Percentiles rank a stretch among this genome's conserved stretches.
Conservation (phyloP, 2,797 vertebrate genomes). For the Crenichthys baileyi region DNA sequence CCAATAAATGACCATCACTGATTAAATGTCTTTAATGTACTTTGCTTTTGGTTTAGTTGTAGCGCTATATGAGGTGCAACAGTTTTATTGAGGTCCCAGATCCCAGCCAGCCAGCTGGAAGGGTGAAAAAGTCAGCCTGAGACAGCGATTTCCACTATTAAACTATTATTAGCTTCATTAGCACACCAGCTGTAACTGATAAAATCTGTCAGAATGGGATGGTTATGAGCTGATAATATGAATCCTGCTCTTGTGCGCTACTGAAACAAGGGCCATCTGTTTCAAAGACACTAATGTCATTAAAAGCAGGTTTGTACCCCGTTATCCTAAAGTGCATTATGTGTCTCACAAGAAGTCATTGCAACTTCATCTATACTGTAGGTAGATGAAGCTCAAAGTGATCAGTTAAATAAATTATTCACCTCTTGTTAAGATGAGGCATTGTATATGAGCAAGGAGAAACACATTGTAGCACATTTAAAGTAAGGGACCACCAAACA, state of each 20-base stretch:
- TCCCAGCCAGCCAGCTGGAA: constrained; percentile 4
- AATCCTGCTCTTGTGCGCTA: neutral
- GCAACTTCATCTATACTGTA: neutral
- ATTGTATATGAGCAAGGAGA: neutral
- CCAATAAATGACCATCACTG: neutral
- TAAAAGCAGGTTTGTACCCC: constrained; percentile 5
- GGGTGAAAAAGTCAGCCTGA: constrained; percentile 9
- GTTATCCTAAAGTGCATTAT: constrained; percentile 6
- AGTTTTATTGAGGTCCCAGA: neutral
- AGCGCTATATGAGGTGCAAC: neutral
- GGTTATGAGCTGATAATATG: constrained; percentile 7
- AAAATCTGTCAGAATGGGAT: constrained; percentile 16
- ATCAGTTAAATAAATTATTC: constrained; percentile 1
- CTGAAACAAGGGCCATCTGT: constrained; percentile 18
- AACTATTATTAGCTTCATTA: constrained; percentile 24
- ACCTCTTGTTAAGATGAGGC: neutral
- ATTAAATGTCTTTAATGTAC: neutral
- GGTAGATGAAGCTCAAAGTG: neutral
- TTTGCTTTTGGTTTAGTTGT: neutral
- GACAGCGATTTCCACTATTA: constrained; percentile 13
- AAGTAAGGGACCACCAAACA: constrained; percentile 29
- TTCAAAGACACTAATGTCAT: constrained; percentile 23
- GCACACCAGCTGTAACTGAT: constrained; percentile 2
- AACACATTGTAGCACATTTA: constrained; percentile 24
- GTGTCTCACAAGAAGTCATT: constrained; percentile 7